Evolutionary conservation across 2,113 vertebrate genomes (phyloP).

Genomic region (Saccopteryx bilineata): DNA sequence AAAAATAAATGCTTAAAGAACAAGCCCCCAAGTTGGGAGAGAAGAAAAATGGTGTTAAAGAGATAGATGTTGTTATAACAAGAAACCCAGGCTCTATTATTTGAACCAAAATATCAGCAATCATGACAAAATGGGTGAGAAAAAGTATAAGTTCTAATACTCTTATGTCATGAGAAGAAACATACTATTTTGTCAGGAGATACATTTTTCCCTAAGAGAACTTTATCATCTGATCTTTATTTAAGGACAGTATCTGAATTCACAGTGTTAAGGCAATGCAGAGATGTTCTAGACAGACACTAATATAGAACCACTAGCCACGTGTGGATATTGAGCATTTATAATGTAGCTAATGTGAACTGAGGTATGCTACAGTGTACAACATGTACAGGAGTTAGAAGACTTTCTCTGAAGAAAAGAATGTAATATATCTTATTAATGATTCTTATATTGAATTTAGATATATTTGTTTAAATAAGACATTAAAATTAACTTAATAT

Average conservation of each 20-base stretch:
- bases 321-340: neutral
- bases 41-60: neutral
- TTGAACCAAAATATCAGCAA: neutral
- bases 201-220: neutral
- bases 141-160: neutral
- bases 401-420: neutral
- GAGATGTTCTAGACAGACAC: neutral
- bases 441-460: neutral
- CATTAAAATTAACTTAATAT: constrained; percentile 3
- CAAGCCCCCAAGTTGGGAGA: neutral
- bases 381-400: neutral
- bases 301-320: no score
- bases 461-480: constrained; percentile 5
- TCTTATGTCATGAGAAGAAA: constrained; percentile 1
- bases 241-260: neutral
- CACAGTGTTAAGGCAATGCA: neutral
- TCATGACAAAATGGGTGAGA: neutral
- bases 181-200: neutral
- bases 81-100: neutral
- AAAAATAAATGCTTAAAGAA: constrained; percentile 10
- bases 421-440: neutral
- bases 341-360: neutral
- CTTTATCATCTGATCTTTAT: neutral
- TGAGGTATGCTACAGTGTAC: neutral
- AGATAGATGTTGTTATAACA: neutral